Conservation (phyloP, 2,113 vertebrate species). For the Eclectus roratus region DNA sequence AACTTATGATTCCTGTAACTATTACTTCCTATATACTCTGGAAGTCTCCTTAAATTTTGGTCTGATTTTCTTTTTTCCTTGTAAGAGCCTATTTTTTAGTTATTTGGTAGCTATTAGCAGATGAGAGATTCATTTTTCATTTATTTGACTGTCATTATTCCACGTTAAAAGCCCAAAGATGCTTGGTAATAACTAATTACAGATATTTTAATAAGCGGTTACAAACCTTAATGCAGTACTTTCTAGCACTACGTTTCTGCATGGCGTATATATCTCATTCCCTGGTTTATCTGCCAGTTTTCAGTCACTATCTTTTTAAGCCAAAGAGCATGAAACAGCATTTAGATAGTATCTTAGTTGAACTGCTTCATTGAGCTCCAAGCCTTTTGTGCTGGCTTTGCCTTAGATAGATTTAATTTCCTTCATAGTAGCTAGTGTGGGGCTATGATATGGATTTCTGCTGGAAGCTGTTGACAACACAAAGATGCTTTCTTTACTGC, state of each 20-base stretch:
- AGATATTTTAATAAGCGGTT: background rate
- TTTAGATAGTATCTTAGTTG: background rate
- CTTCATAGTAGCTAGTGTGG: background rate
- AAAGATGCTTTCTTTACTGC: background rate
- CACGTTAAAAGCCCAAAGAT: background rate
- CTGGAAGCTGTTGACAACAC: background rate
- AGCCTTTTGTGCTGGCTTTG: background rate
- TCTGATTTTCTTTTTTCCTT: background rate
- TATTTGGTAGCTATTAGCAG: background rate
- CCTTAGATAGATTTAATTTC: background rate
- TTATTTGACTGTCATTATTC: background rate
- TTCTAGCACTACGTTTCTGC: background rate
- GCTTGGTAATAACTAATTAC: background rate
- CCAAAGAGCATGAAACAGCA: background rate
- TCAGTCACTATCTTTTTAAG: background rate
- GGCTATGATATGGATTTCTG: background rate
- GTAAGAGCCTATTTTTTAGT: background rate
- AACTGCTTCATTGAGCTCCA: background rate
- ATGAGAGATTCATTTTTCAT: background rate
- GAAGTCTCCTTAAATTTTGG: background rate
- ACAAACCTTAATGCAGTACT: background rate
- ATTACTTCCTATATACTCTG: background rate
- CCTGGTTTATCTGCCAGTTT: background rate
- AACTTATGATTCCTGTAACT: background rate
- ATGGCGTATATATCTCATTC: background rate